Evolutionary conservation across 2,113 vertebrate species (phyloP).

Genomic region (Peromyscus polionotus): DNA sequence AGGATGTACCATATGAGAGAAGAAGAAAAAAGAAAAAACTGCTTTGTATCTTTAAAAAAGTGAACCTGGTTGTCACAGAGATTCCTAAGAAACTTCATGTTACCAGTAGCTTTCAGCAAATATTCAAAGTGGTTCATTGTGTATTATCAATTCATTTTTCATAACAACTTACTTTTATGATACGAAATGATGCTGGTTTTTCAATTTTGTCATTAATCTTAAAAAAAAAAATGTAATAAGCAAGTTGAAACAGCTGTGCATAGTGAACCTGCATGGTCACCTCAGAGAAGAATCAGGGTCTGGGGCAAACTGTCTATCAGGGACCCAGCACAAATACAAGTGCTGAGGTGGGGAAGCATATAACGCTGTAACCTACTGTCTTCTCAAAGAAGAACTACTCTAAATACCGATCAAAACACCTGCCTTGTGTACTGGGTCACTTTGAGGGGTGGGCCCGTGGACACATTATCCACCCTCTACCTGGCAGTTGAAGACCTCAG

Average conservation of each 20-base stretch:
- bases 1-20: too few relatives aligned
- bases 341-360: background rate
- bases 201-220: background rate
- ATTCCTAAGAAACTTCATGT: background rate
- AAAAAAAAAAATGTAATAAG: background rate
- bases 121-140: background rate
- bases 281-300: background rate
- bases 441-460: background rate
- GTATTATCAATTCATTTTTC: background rate
- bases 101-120: background rate
- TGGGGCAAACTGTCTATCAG: background rate
- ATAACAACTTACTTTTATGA: background rate
- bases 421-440: background rate
- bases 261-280: background rate
- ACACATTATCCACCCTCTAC: background rate
- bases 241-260: background rate
- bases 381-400: constrained; percentile 17
- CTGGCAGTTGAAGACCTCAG: background rate
- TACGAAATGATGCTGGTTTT: background rate
- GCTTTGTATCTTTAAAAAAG: background rate
- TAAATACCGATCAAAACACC: background rate
- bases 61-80: background rate
- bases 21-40: background rate
- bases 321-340: background rate
- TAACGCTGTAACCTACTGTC: background rate